These are phyloP conservation scores for Nebria brevicollis DNA, from an alignment of 2,888 invertebrate species.

Conservation along the genomic window DNA sequence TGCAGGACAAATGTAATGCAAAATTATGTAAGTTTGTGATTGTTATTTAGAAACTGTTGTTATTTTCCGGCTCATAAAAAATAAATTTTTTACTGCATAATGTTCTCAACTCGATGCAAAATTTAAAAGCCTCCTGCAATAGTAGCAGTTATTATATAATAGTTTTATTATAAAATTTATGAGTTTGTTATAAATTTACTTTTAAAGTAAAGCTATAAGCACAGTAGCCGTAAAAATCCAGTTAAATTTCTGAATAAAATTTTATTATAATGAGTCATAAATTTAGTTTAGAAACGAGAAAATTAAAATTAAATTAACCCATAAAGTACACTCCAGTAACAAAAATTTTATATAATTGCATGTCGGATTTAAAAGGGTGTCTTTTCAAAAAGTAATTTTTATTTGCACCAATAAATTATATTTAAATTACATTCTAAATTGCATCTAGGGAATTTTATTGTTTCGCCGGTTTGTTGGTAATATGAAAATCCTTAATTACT, in stretches of 20 bases:
- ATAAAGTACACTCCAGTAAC: background rate
- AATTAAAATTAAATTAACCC: background rate
- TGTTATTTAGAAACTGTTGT: background rate
- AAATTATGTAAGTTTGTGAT: no score
- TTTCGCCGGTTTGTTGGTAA: conserved; percentile 21
- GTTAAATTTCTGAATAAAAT: background rate
- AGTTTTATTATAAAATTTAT: background rate
- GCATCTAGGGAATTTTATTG: conserved; percentile 26
- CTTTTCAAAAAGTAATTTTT: conserved; percentile 10
- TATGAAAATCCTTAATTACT: conserved; percentile 26
- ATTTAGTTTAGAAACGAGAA: background rate
- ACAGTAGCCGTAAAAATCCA: background rate
- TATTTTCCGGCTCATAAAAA: background rate
- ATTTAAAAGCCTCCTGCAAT: background rate
- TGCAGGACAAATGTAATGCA: no score
- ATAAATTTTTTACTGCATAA: background rate
- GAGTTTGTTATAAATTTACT: background rate
- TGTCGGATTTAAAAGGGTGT: background rate
- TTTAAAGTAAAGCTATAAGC: background rate
- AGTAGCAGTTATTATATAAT: background rate
- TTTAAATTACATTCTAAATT: conserved; percentile 21
- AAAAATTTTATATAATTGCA: background rate
- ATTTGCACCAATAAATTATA: conserved; percentile 25
- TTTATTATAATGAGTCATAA: background rate
- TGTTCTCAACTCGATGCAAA: background rate